These are phyloP conservation scores for Zosterops borbonicus DNA, from an alignment of 2,113 vertebrate species.

Conservation along the genomic window DNA sequence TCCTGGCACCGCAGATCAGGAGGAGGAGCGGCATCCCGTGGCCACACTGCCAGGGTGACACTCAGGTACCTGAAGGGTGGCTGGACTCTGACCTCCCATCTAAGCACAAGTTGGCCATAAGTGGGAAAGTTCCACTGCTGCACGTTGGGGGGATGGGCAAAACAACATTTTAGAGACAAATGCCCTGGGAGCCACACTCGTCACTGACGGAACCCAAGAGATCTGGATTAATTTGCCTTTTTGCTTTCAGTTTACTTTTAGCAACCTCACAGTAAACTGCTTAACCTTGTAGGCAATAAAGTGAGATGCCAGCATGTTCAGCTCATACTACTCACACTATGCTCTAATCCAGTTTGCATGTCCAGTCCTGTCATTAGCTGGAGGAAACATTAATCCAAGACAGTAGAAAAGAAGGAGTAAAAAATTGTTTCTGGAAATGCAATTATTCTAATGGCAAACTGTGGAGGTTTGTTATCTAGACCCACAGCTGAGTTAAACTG, in stretches of 20 bases:
- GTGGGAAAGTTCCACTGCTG: not conserved
- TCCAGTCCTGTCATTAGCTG: slow-evolving; percentile 51
- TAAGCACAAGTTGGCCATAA: accelerated
- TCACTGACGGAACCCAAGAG: not conserved
- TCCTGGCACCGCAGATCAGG: not conserved
- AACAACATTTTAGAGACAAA: not conserved
- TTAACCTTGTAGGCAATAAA: not conserved
- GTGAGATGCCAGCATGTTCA: not conserved
- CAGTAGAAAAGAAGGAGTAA: slow-evolving; percentile 30
- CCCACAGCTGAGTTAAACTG: slow-evolving; percentile 49
- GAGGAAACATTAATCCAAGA: slow-evolving; percentile 37
- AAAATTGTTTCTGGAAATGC: slow-evolving; percentile 50
- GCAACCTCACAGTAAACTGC: not conserved
- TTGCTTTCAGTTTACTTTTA: not conserved
- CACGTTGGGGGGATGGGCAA: accelerated
- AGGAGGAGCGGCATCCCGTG: not conserved
- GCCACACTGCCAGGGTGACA: accelerated
- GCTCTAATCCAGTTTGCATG: slow-evolving; percentile 44
- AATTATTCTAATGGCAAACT: slow-evolving; percentile 34
- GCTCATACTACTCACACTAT: slow-evolving; percentile 10
- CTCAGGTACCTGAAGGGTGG: too few relatives aligned
- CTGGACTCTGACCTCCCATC: not conserved
- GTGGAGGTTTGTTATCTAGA: slow-evolving; percentile 16
- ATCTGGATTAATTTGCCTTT: not conserved
- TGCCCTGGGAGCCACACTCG: not conserved